phyloP scores from a whole-genome alignment of 2,797 vertebrate genomes.

The Melanotaenia trifasciata region DNA sequence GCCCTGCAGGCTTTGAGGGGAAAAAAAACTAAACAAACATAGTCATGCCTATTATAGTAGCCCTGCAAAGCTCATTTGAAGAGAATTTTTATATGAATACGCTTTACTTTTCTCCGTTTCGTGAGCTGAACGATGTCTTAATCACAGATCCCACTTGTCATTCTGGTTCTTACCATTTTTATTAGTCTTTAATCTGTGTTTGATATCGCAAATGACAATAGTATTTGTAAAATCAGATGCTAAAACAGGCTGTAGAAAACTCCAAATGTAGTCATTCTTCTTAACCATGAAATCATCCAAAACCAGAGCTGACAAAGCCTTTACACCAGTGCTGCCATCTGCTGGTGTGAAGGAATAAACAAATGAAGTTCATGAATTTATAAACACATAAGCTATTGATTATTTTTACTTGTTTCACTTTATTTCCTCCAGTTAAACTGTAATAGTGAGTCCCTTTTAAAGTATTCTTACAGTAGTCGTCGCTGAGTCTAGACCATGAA shows the following conservation, averaged over 20 bases:
- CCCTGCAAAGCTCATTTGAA: background rate
- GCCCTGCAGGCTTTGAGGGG: background rate
- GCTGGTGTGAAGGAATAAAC: conserved; percentile 40
- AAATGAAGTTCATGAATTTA: background rate
- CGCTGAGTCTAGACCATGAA: conserved; percentile 40
- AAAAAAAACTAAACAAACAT: background rate
- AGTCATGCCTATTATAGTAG: background rate
- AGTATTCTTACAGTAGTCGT: background rate
- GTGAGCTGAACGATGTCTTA: background rate
- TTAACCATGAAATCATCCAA: background rate
- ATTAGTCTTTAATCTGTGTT: background rate
- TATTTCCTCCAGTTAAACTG: conserved; percentile 1
- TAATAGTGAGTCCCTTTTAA: background rate
- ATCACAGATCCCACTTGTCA: background rate
- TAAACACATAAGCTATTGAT: background rate
- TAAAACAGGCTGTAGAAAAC: conserved; percentile 25
- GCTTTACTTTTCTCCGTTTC: background rate
- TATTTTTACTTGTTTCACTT: background rate
- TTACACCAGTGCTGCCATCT: conserved; percentile 63
- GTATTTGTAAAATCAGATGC: conserved; percentile 14
- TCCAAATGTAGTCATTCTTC: background rate
- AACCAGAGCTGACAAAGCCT: background rate
- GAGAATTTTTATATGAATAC: background rate
- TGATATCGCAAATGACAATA: no score
- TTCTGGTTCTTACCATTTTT: background rate